Percentiles rank a stretch among this genome's conserved stretches.
phyloP scores from a whole-genome alignment of 1,140 invertebrate species.

The Paralvinella palmiformis region DNA sequence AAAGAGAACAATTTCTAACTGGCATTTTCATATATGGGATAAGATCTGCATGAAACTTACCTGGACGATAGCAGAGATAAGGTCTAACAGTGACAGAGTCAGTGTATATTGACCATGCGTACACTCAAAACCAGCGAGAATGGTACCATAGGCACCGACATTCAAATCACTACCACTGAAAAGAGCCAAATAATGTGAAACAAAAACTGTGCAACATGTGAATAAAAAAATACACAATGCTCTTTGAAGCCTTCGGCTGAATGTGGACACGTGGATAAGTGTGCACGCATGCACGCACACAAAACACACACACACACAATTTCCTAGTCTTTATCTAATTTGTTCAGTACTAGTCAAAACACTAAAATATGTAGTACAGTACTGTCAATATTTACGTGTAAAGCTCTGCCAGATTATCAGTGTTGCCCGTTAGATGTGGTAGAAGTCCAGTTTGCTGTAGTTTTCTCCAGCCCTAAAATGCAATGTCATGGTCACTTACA shows the following conservation, averaged over 20 bases:
- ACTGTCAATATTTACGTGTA: constrained; percentile 27
- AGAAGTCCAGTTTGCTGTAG: constrained; percentile 46
- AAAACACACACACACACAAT: background rate
- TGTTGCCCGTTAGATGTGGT: constrained; percentile 44
- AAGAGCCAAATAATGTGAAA: constrained; percentile 12
- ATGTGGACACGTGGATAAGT: too few relatives aligned
- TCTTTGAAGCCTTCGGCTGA: too few relatives aligned
- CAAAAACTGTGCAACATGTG: background rate
- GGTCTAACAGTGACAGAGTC: constrained; percentile 44
- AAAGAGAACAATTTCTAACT: too few relatives aligned
- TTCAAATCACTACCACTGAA: constrained; percentile 44
- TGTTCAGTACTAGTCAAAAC: background rate
- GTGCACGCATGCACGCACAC: background rate
- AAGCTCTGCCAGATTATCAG: constrained; percentile 33
- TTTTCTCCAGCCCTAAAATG: constrained; percentile 39
- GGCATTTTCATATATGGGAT: too few relatives aligned
- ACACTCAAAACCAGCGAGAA: constrained; percentile 46
- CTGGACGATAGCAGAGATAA: constrained; percentile 40
- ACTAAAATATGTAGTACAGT: background rate
- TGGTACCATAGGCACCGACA: constrained; percentile 43
- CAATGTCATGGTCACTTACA: too few relatives aligned
- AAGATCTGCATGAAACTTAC: constrained; percentile 25
- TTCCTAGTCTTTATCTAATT: background rate
- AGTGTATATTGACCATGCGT: constrained; percentile 46
- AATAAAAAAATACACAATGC: background rate